phyloP scores from a whole-genome alignment of 1,140 invertebrate species.

The Lepidurus packardi region DNA sequence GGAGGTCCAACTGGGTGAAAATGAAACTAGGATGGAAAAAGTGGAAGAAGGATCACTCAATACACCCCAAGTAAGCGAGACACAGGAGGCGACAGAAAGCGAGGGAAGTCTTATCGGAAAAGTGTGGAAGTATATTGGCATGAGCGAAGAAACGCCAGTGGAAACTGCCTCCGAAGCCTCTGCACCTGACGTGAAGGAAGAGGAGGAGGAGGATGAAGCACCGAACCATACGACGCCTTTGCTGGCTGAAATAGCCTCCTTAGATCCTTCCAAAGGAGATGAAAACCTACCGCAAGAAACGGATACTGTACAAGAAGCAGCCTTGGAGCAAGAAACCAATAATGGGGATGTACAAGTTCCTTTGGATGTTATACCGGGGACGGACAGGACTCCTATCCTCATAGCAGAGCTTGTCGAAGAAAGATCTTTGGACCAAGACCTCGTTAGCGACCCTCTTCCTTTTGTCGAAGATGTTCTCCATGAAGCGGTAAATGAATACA shows the following conservation, averaged over 20 bases:
- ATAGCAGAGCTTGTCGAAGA: background rate
- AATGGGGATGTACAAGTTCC: background rate
- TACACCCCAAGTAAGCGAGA: background rate
- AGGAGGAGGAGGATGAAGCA: background rate
- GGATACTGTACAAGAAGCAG: background rate
- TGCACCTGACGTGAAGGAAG: background rate
- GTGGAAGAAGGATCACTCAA: background rate
- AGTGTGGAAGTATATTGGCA: conserved; percentile 28
- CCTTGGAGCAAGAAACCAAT: background rate
- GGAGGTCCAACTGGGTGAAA: background rate
- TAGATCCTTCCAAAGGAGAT: conserved; percentile 27
- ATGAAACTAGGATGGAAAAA: background rate
- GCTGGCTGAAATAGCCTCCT: conserved; percentile 28
- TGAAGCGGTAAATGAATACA: background rate
- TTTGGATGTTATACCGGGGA: background rate
- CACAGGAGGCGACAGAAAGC: background rate
- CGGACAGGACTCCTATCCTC: background rate
- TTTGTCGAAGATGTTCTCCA: background rate
- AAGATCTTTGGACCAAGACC: background rate
- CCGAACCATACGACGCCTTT: background rate
- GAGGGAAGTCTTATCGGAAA: conserved; percentile 25
- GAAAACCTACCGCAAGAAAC: conserved; percentile 22
- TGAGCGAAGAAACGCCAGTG: conserved; percentile 25
- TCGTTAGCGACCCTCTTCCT: background rate
- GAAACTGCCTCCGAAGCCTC: background rate